Conservation (phyloP, 2,797 vertebrate species). For the Tinamus major region DNA sequence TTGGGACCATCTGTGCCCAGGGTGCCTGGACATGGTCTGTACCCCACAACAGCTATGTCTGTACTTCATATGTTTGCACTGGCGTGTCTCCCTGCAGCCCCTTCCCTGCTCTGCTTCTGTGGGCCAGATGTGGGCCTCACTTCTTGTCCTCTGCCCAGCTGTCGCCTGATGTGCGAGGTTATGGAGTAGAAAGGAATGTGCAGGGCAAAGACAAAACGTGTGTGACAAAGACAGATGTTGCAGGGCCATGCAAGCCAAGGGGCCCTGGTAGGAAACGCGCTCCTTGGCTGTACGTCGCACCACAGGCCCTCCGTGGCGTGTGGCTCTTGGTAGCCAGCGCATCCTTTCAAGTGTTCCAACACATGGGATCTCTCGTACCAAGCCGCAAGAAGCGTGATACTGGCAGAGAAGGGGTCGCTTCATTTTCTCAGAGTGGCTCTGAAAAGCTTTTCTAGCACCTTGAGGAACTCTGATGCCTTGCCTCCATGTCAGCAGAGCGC, state of each 20-base stretch:
- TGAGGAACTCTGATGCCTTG: not conserved
- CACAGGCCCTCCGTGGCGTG: not conserved
- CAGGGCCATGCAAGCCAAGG: not conserved
- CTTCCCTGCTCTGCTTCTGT: not conserved
- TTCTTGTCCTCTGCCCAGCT: not conserved
- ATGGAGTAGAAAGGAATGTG: not conserved
- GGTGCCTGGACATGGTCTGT: not conserved
- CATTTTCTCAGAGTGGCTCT: not conserved
- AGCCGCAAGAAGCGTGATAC: not conserved
- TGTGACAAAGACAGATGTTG: not conserved
- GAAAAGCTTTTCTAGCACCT: conserved; percentile 1
- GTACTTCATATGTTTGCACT: not conserved
- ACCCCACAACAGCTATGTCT: not conserved
- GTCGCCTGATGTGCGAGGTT: not conserved
- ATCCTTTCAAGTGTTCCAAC: not conserved
- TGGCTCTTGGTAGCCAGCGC: not conserved
- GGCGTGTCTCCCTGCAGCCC: not conserved
- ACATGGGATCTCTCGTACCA: not conserved
- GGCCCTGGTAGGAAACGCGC: not conserved
- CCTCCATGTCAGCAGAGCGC: not conserved
- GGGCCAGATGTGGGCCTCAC: not conserved
- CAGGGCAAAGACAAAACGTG: not conserved
- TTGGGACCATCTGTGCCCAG: not conserved
- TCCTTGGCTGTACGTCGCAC: accelerated
- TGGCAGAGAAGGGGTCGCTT: not conserved